These are phyloP conservation scores for Cyclargus thomasi DNA, from an alignment of 1,140 invertebrate species.

Conservation along the genomic window DNA sequence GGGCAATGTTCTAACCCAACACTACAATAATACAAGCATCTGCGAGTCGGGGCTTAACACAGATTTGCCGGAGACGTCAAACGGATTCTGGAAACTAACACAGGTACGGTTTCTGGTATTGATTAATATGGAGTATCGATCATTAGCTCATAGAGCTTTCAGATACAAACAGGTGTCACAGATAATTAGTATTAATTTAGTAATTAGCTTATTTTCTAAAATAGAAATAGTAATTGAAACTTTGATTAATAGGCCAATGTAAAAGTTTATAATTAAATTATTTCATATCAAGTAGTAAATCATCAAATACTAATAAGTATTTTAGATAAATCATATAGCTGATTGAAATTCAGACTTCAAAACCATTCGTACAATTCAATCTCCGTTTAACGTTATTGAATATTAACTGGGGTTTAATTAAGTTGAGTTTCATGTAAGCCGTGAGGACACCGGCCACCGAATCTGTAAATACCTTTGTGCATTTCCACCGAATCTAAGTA, in stretches of 20 bases:
- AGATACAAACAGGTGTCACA: no score
- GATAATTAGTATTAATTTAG: no score
- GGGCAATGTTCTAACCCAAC: not conserved
- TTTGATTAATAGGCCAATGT: no score
- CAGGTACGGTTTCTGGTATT: not conserved
- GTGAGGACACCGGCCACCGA: not conserved
- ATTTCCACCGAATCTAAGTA: constrained; percentile 2
- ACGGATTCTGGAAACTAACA: not conserved
- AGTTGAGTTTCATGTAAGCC: not conserved
- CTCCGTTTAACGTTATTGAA: not conserved
- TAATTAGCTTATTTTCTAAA: no score
- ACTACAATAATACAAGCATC: constrained; percentile 8
- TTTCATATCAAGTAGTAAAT: no score
- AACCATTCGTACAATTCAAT: not conserved
- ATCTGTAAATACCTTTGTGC: not conserved
- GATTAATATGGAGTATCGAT: no score
- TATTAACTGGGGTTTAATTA: not conserved
- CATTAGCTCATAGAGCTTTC: no score
- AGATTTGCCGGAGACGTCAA: constrained; percentile 4
- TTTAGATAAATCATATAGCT: no score
- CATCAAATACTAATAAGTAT: no score
- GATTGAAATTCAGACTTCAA: no score
- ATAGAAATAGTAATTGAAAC: no score
- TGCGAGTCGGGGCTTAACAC: not conserved
- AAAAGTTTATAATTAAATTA: no score